Evolutionary conservation across 1,140 invertebrate species (phyloP).

Genomic region (Eurosta solidaginis): DNA sequence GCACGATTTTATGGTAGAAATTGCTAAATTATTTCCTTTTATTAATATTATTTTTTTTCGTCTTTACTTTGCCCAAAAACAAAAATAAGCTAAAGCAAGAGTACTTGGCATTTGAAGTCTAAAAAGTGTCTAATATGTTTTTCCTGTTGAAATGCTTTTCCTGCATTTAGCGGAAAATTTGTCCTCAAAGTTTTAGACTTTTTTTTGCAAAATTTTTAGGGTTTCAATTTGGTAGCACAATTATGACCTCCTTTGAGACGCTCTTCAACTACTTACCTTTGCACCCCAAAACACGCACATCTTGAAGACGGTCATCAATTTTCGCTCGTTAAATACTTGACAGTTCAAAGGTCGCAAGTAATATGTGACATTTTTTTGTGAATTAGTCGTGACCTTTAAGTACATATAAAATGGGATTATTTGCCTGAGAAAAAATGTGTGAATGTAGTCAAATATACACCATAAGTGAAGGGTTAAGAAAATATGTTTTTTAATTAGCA

Average conservation of each 20-base stretch:
- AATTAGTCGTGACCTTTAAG: not conserved
- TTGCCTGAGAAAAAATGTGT: too few relatives aligned
- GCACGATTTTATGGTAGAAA: not conserved
- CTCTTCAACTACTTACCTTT: not conserved
- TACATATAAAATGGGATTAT: too few relatives aligned
- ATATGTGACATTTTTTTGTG: not conserved
- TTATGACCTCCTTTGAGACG: not conserved
- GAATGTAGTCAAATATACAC: too few relatives aligned
- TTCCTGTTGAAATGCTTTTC: not conserved
- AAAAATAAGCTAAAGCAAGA: too few relatives aligned
- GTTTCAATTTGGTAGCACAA: not conserved
- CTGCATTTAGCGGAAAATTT: not conserved
- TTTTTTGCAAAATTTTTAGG: not conserved
- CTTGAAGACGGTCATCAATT: constrained; percentile 3
- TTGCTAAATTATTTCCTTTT: constrained; percentile 14
- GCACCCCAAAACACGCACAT: not conserved
- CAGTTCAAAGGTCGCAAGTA: constrained; percentile 6
- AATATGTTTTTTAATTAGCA: not conserved
- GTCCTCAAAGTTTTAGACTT: not conserved
- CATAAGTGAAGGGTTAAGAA: not conserved
- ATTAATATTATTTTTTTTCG: not conserved
- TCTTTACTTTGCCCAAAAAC: not conserved
- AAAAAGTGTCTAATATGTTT: constrained; percentile 14
- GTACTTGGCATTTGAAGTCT: not conserved
- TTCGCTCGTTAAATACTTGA: constrained; percentile 3